A percentile compares a stretch with the other conserved stretches of the same genome.
phyloP scores from a whole-genome alignment of 1,140 invertebrate genomes.

The Elymnias hypermnestra region DNA sequence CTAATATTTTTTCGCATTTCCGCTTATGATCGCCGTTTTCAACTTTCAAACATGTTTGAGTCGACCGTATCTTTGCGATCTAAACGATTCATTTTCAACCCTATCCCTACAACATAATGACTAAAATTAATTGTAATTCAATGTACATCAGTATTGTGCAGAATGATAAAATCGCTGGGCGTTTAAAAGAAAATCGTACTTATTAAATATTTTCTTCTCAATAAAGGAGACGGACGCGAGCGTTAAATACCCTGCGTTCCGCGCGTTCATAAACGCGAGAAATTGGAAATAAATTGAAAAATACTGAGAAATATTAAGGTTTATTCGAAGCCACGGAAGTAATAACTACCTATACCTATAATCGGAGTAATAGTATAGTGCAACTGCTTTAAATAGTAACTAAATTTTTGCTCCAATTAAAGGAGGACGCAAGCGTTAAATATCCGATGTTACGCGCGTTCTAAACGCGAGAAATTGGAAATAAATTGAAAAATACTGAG shows the following conservation, averaged over 20 bases:
- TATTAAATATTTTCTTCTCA: slow-evolving; percentile 65
- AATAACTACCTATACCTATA: slow-evolving; percentile 12
- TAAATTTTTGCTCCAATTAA: slow-evolving; percentile 64
- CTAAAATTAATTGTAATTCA: not conserved
- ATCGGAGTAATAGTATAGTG: too few relatives aligned
- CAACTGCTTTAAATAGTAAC: too few relatives aligned
- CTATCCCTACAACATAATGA: not conserved
- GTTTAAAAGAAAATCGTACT: slow-evolving; percentile 52
- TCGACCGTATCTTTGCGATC: not conserved
- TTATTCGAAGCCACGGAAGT: slow-evolving; percentile 12
- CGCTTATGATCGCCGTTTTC: slow-evolving; percentile 8
- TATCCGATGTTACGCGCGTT: slow-evolving; percentile 37
- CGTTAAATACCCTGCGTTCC: slow-evolving; percentile 46
- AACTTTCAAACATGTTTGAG: slow-evolving; percentile 8
- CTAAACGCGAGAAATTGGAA: slow-evolving; percentile 49
- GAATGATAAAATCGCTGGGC: slow-evolving; percentile 34
- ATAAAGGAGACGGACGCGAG: slow-evolving; percentile 42
- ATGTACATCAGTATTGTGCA: slow-evolving; percentile 7
- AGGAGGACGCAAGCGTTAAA: slow-evolving; percentile 43
- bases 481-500: slow-evolving; percentile 48
- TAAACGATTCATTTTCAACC: not conserved
- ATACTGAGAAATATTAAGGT: slow-evolving; percentile 39
- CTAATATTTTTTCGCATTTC: slow-evolving; percentile 9
- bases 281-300: slow-evolving; percentile 56
- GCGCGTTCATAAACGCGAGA: slow-evolving; percentile 40